Percentiles rank a stretch among this genome's conserved stretches.
Evolutionary conservation across 2,113 vertebrate species (phyloP).

Genomic region (Scomber colias): DNA sequence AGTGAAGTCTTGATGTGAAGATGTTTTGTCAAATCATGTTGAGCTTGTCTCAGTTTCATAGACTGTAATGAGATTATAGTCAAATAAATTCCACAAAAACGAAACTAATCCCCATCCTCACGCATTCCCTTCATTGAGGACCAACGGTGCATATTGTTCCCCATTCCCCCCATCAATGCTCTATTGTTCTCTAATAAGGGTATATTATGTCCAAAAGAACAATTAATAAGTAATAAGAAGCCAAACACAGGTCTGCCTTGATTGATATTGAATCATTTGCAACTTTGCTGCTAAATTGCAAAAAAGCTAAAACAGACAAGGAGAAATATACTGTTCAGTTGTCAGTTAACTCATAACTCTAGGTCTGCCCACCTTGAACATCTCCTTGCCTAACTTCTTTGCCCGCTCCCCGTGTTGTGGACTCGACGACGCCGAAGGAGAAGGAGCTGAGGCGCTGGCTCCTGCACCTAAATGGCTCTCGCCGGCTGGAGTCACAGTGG

Average conservation of each 20-base stretch:
- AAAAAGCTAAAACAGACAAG: background rate
- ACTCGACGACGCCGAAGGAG: slow-evolving; percentile 89
- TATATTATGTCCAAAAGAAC: background rate
- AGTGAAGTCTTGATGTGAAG: too few relatives aligned
- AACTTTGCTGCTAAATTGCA: too few relatives aligned
- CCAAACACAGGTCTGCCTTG: background rate
- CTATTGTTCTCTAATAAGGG: background rate
- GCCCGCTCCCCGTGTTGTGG: slow-evolving; percentile 90
- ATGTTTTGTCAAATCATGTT: too few relatives aligned
- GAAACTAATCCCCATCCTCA: too few relatives aligned
- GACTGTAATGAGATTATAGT: too few relatives aligned
- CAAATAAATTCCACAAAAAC: too few relatives aligned
- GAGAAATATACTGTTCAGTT: background rate
- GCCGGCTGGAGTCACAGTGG: slow-evolving; percentile 86
- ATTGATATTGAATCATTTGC: background rate
- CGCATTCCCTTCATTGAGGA: too few relatives aligned
- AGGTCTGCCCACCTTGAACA: slow-evolving; percentile 87
- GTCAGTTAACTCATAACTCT: background rate
- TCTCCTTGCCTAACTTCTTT: slow-evolving; percentile 94
- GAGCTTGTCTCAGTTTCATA: too few relatives aligned
- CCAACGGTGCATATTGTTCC: too few relatives aligned
- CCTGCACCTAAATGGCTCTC: slow-evolving; percentile 87
- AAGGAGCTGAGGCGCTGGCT: slow-evolving; percentile 89
- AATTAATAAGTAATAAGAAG: background rate
- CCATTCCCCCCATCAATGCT: too few relatives aligned